phyloP scores from a whole-genome alignment of 2,888 invertebrate genomes.

The Eucera pruinosa region DNA sequence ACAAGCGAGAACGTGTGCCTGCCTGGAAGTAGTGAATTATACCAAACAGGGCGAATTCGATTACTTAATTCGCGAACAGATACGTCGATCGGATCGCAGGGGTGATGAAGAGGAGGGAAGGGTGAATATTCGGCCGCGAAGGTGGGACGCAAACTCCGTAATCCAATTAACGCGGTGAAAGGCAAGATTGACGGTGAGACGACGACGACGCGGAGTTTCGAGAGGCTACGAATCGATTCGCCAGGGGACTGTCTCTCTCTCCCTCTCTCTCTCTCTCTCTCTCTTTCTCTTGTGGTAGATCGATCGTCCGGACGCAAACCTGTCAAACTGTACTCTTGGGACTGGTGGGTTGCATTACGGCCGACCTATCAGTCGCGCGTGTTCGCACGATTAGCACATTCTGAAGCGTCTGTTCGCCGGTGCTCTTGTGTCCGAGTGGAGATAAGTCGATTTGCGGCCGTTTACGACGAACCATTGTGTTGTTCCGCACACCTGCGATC shows the following conservation, averaged over 20 bases:
- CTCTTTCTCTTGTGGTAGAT: slow-evolving; percentile 50
- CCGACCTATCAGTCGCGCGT: slow-evolving; percentile 52
- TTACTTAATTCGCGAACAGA: slow-evolving; percentile 53
- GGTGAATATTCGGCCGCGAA: slow-evolving; percentile 25
- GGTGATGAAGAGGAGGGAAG: too few relatives aligned
- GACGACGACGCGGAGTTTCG: slow-evolving; percentile 67
- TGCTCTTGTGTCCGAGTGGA: slow-evolving; percentile 47
- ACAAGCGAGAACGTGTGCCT: slow-evolving; percentile 18
- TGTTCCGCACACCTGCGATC: slow-evolving; percentile 36
- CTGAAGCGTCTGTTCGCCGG: slow-evolving; percentile 47
- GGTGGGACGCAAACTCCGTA: slow-evolving; percentile 59
- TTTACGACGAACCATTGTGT: slow-evolving; percentile 44
- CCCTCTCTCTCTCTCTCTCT: too few relatives aligned
- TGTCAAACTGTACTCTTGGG: slow-evolving; percentile 65
- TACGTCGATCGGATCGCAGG: slow-evolving; percentile 24
- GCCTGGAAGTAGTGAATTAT: slow-evolving; percentile 27
- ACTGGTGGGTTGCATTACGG: slow-evolving; percentile 60
- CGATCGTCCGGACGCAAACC: slow-evolving; percentile 62
- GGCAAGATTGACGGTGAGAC: slow-evolving; percentile 71
- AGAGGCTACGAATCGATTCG: slow-evolving; percentile 62
- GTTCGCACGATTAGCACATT: slow-evolving; percentile 63
- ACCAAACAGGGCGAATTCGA: slow-evolving; percentile 20
- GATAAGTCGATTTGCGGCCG: slow-evolving; percentile 67
- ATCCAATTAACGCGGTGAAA: slow-evolving; percentile 73
- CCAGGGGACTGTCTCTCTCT: too few relatives aligned